Evolutionary conservation across 2,888 invertebrate species (phyloP).

Genomic region (Limnephilus marmoratus): DNA sequence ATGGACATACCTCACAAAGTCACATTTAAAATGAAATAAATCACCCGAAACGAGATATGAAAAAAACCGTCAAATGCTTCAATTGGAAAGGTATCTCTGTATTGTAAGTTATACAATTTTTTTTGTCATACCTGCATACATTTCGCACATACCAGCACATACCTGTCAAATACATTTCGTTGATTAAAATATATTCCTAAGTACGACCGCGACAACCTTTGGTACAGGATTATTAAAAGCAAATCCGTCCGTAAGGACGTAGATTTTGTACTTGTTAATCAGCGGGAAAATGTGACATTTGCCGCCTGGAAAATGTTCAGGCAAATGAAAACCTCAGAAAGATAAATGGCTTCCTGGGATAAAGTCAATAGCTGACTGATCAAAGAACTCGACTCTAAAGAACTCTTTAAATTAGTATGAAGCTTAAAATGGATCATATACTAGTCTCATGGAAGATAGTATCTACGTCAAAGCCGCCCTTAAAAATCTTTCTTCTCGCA

Average conservation of each 20-base stretch:
- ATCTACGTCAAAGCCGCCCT: too few species aligned
- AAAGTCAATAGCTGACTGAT: background rate
- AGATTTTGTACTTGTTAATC: background rate
- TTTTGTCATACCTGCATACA: too few species aligned
- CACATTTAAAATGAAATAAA: too few species aligned
- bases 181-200: background rate
- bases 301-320: background rate
- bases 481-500: too few species aligned
- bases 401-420: background rate
- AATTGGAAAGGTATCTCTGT: background rate
- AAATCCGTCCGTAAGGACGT: background rate
- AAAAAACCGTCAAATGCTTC: too few species aligned
- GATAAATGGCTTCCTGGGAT: background rate
- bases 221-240: background rate
- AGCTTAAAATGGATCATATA: background rate
- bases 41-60: too few species aligned
- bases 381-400: background rate
- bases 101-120: background rate
- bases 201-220: background rate
- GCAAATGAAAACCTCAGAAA: background rate
- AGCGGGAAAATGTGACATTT: background rate
- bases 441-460: too few species aligned
- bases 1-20: too few species aligned
- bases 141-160: too few species aligned
- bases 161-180: background rate